Percentiles rank a stretch among this genome's conserved stretches.
These are phyloP conservation scores for Saccopteryx bilineata DNA, from an alignment of 2,113 vertebrate species.

Conservation along the genomic window DNA sequence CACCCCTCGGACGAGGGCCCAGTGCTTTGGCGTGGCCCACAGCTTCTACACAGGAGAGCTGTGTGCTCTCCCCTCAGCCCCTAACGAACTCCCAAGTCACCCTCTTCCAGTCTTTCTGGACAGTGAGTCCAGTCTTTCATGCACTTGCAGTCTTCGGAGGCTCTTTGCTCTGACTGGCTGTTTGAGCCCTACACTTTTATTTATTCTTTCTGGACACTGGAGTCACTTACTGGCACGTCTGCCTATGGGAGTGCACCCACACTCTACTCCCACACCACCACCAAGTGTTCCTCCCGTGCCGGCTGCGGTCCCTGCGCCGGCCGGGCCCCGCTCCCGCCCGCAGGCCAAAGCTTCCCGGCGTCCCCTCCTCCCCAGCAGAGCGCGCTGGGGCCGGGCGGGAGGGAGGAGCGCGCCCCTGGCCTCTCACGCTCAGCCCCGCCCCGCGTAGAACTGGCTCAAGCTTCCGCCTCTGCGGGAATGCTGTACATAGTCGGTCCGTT, in stretches of 20 bases:
- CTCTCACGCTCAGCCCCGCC: slow-evolving; percentile 39
- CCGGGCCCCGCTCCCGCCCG: neutral
- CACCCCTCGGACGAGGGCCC: slow-evolving; percentile 4
- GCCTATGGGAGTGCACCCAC: slow-evolving; percentile 74
- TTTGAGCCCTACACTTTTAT: slow-evolving; percentile 83
- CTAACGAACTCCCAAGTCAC: neutral
- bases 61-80: neutral
- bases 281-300: slow-evolving; percentile 56
- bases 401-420: neutral
- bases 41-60: neutral
- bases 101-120: slow-evolving; percentile 53
- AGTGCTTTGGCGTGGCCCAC: slow-evolving; percentile 60
- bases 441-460: slow-evolving; percentile 64
- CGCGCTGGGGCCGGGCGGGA: neutral
- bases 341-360: slow-evolving; percentile 9
- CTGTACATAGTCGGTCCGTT: slow-evolving; percentile 96
- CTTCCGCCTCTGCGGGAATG: slow-evolving; percentile 90
- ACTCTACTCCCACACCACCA: slow-evolving; percentile 59
- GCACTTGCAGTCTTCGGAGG: slow-evolving; percentile 73
- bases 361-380: neutral
- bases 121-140: neutral
- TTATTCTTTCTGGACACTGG: slow-evolving; percentile 88
- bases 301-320: slow-evolving; percentile 53
- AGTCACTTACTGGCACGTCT: slow-evolving; percentile 72
- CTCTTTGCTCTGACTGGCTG: slow-evolving; percentile 59